A percentile compares a stretch with the other conserved stretches of the same genome.
phyloP scores from a whole-genome alignment of 2,113 vertebrate species.

The Dinomys branickii region DNA sequence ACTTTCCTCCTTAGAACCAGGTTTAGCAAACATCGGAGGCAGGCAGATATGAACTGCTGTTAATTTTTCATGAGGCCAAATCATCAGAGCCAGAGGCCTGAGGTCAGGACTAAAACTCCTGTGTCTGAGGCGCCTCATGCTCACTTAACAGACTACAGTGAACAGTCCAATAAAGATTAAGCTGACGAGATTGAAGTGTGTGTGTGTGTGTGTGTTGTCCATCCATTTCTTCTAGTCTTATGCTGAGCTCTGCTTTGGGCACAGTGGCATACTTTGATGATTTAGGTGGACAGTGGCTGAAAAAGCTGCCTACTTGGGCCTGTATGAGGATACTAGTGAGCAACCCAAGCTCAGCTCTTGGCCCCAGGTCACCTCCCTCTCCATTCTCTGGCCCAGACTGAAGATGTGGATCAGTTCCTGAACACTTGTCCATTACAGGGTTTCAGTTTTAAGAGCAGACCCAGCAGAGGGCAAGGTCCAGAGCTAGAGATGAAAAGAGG shows the following conservation, averaged over 20 bases:
- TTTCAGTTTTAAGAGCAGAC: slow-evolving; percentile 20
- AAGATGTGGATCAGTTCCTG: not conserved
- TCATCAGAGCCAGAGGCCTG: not conserved
- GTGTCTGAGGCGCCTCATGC: not conserved
- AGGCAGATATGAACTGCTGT: not conserved
- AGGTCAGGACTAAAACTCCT: not conserved
- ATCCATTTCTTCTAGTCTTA: not conserved
- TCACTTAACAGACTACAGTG: not conserved
- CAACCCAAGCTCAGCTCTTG: not conserved
- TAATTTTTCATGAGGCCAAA: not conserved
- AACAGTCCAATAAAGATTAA: not conserved
- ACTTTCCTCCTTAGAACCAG: not conserved
- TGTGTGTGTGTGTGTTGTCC: not conserved
- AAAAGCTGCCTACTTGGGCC: not conserved
- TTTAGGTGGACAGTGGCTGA: not conserved
- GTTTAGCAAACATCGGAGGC: not conserved
- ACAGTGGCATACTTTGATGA: not conserved
- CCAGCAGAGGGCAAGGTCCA: not conserved
- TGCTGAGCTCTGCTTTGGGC: not conserved
- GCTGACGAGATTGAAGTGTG: not conserved
- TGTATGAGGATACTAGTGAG: not conserved
- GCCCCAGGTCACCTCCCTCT: not conserved
- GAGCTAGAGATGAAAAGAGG: slow-evolving; percentile 42
- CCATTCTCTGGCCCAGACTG: not conserved
- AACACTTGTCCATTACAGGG: not conserved